Base-by-base conservation (phyloP, 2,888 invertebrate species). In the Blastobasis adustella region DNA sequence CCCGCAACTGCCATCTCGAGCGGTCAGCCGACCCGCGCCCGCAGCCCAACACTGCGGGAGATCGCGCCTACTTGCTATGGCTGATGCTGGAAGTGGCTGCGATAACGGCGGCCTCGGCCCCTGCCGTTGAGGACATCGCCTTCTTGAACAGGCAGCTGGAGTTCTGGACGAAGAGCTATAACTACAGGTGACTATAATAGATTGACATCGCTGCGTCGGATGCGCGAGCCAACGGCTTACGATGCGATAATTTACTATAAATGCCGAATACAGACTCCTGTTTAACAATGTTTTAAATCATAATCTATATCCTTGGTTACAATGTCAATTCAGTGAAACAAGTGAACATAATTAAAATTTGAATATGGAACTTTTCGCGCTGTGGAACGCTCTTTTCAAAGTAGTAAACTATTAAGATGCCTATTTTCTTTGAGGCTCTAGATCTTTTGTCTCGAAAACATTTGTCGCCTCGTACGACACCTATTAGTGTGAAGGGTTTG, bases 1-100 rank as follows among this genome's bases (percentile, higher is more conserved):
- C 82, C 50, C 73, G 76, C 54, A 86, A 83, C 57, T 87, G 87
- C 59, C 73, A 79, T 0, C 59, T 88, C 3, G 82, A 94, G 73
- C 89, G 96, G 55, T 91, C 92, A 55, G 91, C 92, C 41, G 89
- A 97, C 49, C 93, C 96, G 6, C 90, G 91, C 36, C 77, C 93
- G 45, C 89, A 93, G 63, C 95, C 95, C n/a, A 84, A 95, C 5
- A 66, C 74, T 0, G 90, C 92, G 56, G 95, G 96, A 5, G 95
- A 96, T 76, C 91, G 92, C 50, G 96, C 96, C 0, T 92, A 94
- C 53, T 79, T 96, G 54, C 78, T 97, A 45, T 90, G 95, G 79
- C 89, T 95, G 37, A 90, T 94, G 10, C 92, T 95, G 60, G 91
- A 96, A 58, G 94, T 95, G 2, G 89, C 93, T 1, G 23, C 23